Evolutionary conservation across 2,797 vertebrate genomes (phyloP).

Genomic region (Phoxinus dragarum): DNA sequence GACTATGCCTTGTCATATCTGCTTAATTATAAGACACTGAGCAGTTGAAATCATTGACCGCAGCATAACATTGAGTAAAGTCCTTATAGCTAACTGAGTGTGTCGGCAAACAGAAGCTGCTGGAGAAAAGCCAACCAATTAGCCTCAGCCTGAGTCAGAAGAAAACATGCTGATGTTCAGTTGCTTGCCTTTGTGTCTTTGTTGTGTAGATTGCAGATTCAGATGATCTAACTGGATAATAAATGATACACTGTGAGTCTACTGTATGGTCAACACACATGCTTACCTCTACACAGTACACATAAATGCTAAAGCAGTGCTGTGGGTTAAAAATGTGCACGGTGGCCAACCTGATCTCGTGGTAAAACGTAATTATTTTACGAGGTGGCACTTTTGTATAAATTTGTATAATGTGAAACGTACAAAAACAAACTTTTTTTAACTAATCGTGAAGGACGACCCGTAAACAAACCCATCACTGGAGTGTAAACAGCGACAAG

Average conservation of each 20-base stretch:
- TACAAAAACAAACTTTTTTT: neutral
- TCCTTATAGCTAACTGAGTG: conserved; percentile 27
- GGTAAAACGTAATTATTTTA: neutral
- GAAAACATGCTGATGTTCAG: conserved; percentile 51
- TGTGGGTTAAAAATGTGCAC: neutral
- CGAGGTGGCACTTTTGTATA: neutral
- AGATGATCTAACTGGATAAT: conserved; percentile 47
- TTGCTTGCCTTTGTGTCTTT: conserved; percentile 38
- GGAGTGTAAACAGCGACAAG: neutral
- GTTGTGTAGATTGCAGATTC: conserved; percentile 43
- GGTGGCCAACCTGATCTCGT: neutral
- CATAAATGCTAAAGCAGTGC: conserved; percentile 32
- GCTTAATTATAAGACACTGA: conserved; percentile 5
- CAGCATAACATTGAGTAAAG: conserved; percentile 20
- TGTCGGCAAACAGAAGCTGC: conserved; percentile 40
- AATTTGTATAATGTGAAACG: neutral
- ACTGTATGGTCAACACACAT: conserved; percentile 23
- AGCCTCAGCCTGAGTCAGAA: conserved; percentile 52
- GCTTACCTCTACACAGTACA: conserved; percentile 21
- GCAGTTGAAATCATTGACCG: conserved; percentile 23
- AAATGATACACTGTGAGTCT: conserved; percentile 41
- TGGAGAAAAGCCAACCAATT: conserved; percentile 58
- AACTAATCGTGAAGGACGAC: neutral
- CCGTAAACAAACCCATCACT: neutral
- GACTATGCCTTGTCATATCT: neutral